A percentile compares a stretch with the other conserved stretches of the same genome.
Conservation (phyloP, 2,113 vertebrate genomes). For the Solenodon paradoxus region DNA sequence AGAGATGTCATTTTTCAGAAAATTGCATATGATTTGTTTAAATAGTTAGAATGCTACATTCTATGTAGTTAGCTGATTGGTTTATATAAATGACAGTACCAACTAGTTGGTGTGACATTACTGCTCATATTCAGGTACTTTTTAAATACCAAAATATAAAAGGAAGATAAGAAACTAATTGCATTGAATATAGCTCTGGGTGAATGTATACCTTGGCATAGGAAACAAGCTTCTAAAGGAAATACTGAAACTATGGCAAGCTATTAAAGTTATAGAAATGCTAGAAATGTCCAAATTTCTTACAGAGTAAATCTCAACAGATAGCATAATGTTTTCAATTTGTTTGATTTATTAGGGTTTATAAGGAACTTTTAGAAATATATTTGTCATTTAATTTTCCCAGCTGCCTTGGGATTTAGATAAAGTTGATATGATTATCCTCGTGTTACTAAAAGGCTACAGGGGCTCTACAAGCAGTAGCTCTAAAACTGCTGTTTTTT, state of each 20-base stretch:
- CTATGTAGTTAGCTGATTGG: neutral
- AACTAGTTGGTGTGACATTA: neutral
- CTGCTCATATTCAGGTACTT: neutral
- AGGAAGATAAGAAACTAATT: neutral
- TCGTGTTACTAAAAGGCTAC: neutral
- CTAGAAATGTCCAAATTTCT: neutral
- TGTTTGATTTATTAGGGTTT: neutral
- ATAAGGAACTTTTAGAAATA: neutral
- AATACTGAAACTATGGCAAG: neutral
- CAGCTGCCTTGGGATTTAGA: neutral
- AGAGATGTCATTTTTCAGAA: neutral
- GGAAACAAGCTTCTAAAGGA: neutral
- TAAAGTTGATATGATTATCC: neutral
- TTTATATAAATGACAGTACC: slow-evolving; percentile 13
- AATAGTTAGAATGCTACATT: neutral
- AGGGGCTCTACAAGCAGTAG: neutral
- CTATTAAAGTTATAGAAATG: neutral
- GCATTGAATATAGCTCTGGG: neutral
- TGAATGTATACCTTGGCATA: fast-evolving
- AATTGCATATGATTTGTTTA: neutral
- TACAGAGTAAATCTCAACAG: neutral
- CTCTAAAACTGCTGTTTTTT: neutral
- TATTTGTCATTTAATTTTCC: neutral
- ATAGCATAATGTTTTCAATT: neutral
- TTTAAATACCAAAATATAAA: neutral